Evolutionary conservation across 2,113 vertebrate genomes (phyloP).

Genomic region (Dicaeum eximium): DNA sequence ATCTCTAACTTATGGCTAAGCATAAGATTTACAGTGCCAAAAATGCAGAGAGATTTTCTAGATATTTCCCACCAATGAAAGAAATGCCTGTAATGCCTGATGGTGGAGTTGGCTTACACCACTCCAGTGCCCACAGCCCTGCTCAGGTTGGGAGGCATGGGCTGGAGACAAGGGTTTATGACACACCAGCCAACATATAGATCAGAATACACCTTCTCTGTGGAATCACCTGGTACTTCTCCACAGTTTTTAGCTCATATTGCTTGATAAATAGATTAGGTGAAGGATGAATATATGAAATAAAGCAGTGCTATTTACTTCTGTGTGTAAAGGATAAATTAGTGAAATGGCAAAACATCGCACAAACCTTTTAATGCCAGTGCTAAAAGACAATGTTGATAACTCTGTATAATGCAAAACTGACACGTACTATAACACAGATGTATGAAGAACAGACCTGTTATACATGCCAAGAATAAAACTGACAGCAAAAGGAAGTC

Average conservation of each 20-base stretch:
- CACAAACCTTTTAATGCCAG: neutral
- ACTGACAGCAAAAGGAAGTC: neutral
- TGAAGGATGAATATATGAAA: neutral
- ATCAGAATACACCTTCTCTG: neutral
- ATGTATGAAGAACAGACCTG: neutral
- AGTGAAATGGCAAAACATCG: neutral
- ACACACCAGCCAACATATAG: neutral
- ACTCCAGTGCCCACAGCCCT: slow-evolving; percentile 21
- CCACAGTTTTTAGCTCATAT: neutral
- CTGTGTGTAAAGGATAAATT: neutral
- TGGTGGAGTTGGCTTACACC: slow-evolving; percentile 45
- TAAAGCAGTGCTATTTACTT: neutral
- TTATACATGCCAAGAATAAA: neutral
- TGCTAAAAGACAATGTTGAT: neutral
- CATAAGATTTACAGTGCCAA: slow-evolving; percentile 62
- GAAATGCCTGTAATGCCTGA: slow-evolving; percentile 72
- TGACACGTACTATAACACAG: neutral
- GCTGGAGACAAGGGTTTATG: neutral
- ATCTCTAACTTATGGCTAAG: slow-evolving; percentile 33
- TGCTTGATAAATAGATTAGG: neutral
- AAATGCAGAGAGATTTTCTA: slow-evolving; percentile 71
- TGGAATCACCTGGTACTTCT: neutral
- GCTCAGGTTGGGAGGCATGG: slow-evolving; percentile 38
- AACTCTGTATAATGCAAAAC: neutral
- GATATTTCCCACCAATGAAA: slow-evolving; percentile 75